phyloP scores from a whole-genome alignment of 2,113 vertebrate species.

The Rostratula benghalensis region DNA sequence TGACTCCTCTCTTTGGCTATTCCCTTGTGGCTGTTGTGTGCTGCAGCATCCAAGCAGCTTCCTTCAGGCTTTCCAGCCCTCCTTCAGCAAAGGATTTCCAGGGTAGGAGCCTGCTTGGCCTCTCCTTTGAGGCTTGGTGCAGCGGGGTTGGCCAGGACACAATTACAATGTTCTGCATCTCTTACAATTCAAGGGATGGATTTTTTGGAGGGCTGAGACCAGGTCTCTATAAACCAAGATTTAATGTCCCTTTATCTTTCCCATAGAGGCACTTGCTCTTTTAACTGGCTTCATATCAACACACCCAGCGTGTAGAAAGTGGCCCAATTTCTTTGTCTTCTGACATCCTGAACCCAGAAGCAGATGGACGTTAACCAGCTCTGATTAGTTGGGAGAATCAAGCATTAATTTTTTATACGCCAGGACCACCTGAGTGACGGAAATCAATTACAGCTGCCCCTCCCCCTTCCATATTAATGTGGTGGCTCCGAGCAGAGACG shows the following conservation, averaged over 20 bases:
- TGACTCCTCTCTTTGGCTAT: not conserved
- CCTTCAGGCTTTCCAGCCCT: not conserved
- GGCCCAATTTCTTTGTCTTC: constrained; percentile 60
- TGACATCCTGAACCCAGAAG: constrained; percentile 68
- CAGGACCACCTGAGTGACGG: constrained; percentile 74
- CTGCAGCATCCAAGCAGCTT: not conserved
- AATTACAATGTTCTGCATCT: constrained; percentile 16
- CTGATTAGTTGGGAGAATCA: constrained; percentile 75
- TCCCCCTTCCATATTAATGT: constrained; percentile 55
- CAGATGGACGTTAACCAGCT: constrained; percentile 72
- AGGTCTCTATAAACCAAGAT: constrained; percentile 41
- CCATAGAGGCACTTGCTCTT: constrained; percentile 6
- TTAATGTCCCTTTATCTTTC: constrained; percentile 40
- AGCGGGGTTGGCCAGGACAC: not conserved
- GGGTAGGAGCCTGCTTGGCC: not conserved
- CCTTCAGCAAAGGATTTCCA: not conserved
- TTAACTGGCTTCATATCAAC: constrained; percentile 5
- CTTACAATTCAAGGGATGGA: not conserved
- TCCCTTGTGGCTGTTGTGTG: not conserved
- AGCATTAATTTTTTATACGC: constrained; percentile 80
- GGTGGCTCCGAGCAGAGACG: constrained; percentile 61
- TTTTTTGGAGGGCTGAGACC: constrained; percentile 5
- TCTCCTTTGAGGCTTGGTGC: not conserved
- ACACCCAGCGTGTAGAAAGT: constrained; percentile 25
- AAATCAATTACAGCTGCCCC: constrained; percentile 78